Evolutionary conservation across 2,888 invertebrate species (phyloP).

Genomic region (Andrena chrysosceles): DNA sequence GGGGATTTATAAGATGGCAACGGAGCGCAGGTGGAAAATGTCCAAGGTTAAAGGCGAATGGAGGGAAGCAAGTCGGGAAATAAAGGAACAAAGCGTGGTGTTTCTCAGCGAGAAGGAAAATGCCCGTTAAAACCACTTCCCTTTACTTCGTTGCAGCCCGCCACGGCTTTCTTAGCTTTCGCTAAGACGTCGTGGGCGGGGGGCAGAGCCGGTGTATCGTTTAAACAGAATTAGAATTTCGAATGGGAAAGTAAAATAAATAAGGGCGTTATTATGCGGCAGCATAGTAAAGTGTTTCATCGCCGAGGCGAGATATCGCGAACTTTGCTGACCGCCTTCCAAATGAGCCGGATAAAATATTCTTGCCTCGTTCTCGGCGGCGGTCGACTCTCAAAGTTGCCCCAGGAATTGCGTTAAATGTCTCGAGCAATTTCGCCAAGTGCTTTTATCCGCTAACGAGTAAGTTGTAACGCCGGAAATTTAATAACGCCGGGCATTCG

Average conservation of each 20-base stretch:
- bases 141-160: not conserved
- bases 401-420: conserved; percentile 45
- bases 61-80: conserved; percentile 11
- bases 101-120: conserved; percentile 22
- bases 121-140: conserved; percentile 11
- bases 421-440: conserved; percentile 43
- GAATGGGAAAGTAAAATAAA: conserved; percentile 59
- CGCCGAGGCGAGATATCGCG: conserved; percentile 31
- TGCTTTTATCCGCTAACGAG: conserved; percentile 52
- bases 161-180: not conserved
- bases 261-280: conserved; percentile 57
- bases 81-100: conserved; percentile 1
- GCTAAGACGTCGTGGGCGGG: not conserved
- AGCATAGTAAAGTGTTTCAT: conserved; percentile 49
- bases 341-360: conserved; percentile 58
- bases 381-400: conserved; percentile 42
- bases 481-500: conserved; percentile 31
- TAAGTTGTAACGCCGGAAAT: conserved; percentile 42
- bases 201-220: conserved; percentile 13
- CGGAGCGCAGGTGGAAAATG: not conserved
- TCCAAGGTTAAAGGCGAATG: conserved; percentile 33
- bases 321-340: conserved; percentile 49
- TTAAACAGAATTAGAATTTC: conserved; percentile 66
- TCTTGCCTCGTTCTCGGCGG: conserved; percentile 49
- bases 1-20: not conserved